Percentiles rank a stretch among this genome's conserved stretches.
Conservation (phyloP, 2,888 invertebrate genomes). For the Ypsolopha scabrella region DNA sequence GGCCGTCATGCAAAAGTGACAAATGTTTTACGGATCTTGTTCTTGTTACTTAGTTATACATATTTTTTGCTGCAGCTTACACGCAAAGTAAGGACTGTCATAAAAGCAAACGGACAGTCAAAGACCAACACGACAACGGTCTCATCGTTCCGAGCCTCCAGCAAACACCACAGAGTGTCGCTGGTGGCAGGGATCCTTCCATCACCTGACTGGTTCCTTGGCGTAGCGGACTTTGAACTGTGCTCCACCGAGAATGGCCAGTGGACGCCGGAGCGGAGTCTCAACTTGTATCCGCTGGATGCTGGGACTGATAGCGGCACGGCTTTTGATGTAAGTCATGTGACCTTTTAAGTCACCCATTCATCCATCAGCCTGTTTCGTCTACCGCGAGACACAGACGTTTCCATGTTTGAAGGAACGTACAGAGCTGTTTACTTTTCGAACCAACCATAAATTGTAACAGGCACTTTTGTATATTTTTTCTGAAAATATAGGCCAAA, state of each 20-base stretch:
- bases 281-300: conserved; percentile 94
- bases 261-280: conserved; percentile 83
- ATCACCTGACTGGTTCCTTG: conserved; percentile 97
- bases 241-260: conserved; percentile 77
- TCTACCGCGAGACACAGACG: no score
- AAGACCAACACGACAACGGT: conserved; percentile 34
- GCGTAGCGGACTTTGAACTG: conserved; percentile 88
- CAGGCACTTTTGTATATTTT: no score
- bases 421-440: no score
- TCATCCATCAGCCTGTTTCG: no score
- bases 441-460: no score
- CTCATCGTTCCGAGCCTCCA: conserved; percentile 43
- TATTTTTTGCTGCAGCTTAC: conserved; percentile 29
- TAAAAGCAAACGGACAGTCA: conserved; percentile 47
- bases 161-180: conserved; percentile 44
- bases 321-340: conserved; percentile 80
- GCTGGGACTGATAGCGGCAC: conserved; percentile 95
- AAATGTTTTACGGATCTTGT: no score
- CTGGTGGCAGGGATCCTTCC: conserved; percentile 49
- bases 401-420: no score
- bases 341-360: no score
- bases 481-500: no score
- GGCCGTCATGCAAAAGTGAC: no score
- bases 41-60: no score
- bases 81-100: conserved; percentile 40